These are phyloP conservation scores for Bubalus kerabau DNA, from an alignment of 2,113 vertebrate genomes.

Conservation along the genomic window DNA sequence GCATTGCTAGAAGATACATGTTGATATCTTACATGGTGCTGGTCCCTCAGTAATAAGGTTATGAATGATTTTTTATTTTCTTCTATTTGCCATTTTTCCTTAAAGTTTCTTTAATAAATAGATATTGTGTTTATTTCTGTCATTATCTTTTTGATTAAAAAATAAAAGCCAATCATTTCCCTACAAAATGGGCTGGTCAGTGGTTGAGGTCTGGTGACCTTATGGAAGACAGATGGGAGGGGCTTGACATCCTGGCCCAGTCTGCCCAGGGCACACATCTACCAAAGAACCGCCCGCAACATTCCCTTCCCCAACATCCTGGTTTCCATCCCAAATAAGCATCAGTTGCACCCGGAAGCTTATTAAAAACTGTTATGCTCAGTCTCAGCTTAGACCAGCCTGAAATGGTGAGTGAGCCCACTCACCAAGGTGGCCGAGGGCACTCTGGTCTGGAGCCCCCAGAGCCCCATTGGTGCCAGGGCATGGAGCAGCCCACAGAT, in stretches of 20 bases:
- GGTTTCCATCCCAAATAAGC: background rate
- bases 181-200: background rate
- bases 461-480: background rate
- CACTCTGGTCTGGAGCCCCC: background rate
- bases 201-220: background rate
- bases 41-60: background rate
- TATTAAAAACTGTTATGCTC: background rate
- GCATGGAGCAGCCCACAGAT: background rate
- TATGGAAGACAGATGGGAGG: background rate
- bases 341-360: background rate
- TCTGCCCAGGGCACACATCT: rapidly evolving
- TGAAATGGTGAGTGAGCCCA: background rate
- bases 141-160: background rate
- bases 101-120: background rate
- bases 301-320: background rate
- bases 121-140: background rate
- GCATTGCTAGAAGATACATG: background rate
- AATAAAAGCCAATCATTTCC: background rate
- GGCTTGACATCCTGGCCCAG: rapidly evolving
- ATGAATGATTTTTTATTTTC: background rate
- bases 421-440: background rate
- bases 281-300: rapidly evolving
- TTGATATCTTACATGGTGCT: background rate
- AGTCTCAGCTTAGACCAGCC: background rate
- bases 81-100: background rate